These are phyloP conservation scores for Alloplasta piceator DNA, from an alignment of 2,888 invertebrate genomes.

Conservation along the genomic window DNA sequence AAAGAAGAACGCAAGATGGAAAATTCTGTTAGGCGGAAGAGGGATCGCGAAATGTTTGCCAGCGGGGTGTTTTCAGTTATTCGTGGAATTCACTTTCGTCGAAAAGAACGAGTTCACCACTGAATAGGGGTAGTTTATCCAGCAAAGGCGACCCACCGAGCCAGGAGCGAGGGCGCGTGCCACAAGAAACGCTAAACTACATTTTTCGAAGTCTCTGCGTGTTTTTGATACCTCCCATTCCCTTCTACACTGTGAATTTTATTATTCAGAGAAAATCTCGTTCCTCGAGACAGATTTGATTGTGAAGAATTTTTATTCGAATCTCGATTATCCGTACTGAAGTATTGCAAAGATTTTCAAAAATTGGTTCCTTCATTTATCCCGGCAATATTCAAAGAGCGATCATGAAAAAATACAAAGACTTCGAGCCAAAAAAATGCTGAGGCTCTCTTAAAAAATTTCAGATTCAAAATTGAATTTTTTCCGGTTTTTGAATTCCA, in stretches of 20 bases:
- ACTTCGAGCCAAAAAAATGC: too few relatives aligned
- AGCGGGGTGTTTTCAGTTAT: slow-evolving; percentile 70
- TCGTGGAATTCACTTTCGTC: slow-evolving; percentile 75
- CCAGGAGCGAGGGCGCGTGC: slow-evolving; percentile 17
- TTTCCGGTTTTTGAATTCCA: too few relatives aligned
- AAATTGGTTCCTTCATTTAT: too few relatives aligned
- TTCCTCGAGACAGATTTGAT: too few relatives aligned
- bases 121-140: not conserved
- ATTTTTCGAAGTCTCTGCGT: slow-evolving; percentile 79
- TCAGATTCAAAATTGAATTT: too few relatives aligned
- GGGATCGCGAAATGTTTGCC: slow-evolving; percentile 43
- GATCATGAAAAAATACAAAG: too few relatives aligned
- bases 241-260: slow-evolving; percentile 19
- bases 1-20: slow-evolving; percentile 46
- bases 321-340: too few relatives aligned
- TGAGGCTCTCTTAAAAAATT: too few relatives aligned
- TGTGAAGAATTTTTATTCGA: too few relatives aligned
- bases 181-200: slow-evolving; percentile 67
- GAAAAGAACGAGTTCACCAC: slow-evolving; percentile 42
- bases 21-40: slow-evolving; percentile 34
- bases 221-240: slow-evolving; percentile 70
- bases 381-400: too few relatives aligned
- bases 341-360: too few relatives aligned
- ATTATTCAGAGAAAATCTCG: too few relatives aligned
- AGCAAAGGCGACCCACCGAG: slow-evolving; percentile 37